A percentile compares a stretch with the other conserved stretches of the same genome.
These are phyloP conservation scores for Tricholaema leucomelas DNA, from an alignment of 2,113 vertebrate genomes.

Conservation along the genomic window DNA sequence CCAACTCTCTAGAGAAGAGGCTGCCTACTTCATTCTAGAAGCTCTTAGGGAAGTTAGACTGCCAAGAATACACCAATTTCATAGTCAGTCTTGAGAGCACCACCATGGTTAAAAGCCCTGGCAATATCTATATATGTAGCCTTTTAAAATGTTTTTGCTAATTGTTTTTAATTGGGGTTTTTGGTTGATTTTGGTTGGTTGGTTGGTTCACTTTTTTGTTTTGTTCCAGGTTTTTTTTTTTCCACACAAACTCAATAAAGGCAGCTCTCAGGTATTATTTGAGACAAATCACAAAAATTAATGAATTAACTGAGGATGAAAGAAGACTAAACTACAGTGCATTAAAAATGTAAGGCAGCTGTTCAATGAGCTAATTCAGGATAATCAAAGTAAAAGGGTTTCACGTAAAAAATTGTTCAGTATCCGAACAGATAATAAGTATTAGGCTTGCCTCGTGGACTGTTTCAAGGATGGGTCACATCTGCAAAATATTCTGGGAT, in stretches of 20 bases:
- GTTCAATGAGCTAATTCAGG: neutral
- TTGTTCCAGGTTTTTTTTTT: neutral
- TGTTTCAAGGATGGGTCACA: neutral
- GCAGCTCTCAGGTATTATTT: neutral
- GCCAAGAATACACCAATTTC: neutral
- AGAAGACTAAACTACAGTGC: neutral
- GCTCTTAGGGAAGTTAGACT: neutral
- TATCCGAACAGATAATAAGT: neutral
- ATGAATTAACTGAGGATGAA: neutral
- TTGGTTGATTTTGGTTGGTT: neutral
- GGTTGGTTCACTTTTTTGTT: neutral
- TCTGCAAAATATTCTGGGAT: neutral
- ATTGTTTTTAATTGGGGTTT: neutral
- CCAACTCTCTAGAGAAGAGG: neutral
- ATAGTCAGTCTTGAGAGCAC: neutral
- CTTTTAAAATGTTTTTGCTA: neutral
- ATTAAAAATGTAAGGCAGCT: neutral
- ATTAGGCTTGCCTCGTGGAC: neutral
- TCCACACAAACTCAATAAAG: neutral
- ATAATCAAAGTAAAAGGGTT: neutral
- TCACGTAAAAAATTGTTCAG: neutral
- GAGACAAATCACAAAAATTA: neutral
- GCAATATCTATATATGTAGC: neutral
- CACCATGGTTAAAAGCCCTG: neutral
- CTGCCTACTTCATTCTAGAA: neutral